Conservation (phyloP, 2,888 invertebrate species). For the Holacanthella duospinosa region DNA sequence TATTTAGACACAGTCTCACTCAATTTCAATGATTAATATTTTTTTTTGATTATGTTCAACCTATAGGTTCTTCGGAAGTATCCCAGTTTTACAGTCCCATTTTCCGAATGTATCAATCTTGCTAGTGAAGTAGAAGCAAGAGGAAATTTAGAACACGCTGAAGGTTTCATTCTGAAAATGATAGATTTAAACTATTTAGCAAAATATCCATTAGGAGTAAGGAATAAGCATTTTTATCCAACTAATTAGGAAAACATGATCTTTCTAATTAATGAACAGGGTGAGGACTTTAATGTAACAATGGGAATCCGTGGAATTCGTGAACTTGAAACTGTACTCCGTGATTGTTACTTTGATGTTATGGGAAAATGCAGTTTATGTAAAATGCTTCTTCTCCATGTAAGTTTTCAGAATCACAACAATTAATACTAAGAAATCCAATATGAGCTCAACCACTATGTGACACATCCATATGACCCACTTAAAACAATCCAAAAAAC, state of each 20-base stretch:
- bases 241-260: not conserved
- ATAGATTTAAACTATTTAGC: conserved; percentile 26
- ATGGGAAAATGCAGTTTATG: conserved; percentile 13
- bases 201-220: conserved; percentile 18
- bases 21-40: too few relatives aligned
- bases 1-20: too few relatives aligned
- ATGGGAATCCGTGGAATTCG: conserved; percentile 27
- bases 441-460: too few relatives aligned
- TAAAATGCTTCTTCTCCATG: conserved; percentile 17
- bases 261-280: not conserved
- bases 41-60: too few relatives aligned
- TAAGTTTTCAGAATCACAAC: conserved; percentile 11
- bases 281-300: conserved; percentile 24
- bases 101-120: conserved; percentile 27
- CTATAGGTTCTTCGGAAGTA: conserved; percentile 19
- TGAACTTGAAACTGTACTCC: conserved; percentile 26
- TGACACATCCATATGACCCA: too few relatives aligned
- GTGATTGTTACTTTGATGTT: conserved; percentile 15
- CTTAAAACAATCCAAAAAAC: too few relatives aligned
- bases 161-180: conserved; percentile 29
- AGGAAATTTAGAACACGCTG: conserved; percentile 18
- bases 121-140: conserved; percentile 20
- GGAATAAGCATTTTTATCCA: not conserved
- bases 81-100: conserved; percentile 23
- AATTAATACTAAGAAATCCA: not conserved